Conservation (phyloP, 2,113 vertebrate species). For the Solenodon paradoxus region DNA sequence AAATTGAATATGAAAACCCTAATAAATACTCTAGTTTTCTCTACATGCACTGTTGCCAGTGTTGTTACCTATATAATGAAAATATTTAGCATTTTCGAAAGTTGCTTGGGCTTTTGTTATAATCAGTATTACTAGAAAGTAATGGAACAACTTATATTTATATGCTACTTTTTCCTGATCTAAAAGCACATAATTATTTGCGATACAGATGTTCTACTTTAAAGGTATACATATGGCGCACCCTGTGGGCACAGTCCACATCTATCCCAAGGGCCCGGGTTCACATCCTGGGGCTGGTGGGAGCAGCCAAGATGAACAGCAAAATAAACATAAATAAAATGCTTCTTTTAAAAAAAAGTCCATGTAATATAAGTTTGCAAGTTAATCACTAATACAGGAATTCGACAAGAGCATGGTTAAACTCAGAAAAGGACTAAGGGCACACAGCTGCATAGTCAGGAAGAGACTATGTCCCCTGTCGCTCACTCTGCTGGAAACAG, state of each 20-base stretch:
- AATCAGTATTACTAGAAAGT: background rate
- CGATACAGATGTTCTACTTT: background rate
- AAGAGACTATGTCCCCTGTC: background rate
- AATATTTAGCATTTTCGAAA: background rate
- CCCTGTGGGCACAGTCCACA: no score
- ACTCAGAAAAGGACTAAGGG: background rate
- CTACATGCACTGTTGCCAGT: background rate
- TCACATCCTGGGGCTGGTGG: no score
- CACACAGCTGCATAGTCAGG: background rate
- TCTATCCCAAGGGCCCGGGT: no score
- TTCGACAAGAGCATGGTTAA: background rate
- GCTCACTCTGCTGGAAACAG: background rate
- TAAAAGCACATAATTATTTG: background rate
- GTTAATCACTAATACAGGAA: background rate
- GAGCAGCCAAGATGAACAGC: no score
- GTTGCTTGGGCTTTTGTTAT: background rate
- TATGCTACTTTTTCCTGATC: background rate
- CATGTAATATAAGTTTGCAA: background rate
- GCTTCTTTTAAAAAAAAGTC: no score
- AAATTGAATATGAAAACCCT: constrained; percentile 26
- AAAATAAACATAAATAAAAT: no score
- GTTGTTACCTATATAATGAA: background rate
- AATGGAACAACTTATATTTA: background rate
- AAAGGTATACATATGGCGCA: no score
- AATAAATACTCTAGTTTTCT: background rate